phyloP scores from a whole-genome alignment of 2,113 vertebrate genomes.

The Chaetura pelagica region DNA sequence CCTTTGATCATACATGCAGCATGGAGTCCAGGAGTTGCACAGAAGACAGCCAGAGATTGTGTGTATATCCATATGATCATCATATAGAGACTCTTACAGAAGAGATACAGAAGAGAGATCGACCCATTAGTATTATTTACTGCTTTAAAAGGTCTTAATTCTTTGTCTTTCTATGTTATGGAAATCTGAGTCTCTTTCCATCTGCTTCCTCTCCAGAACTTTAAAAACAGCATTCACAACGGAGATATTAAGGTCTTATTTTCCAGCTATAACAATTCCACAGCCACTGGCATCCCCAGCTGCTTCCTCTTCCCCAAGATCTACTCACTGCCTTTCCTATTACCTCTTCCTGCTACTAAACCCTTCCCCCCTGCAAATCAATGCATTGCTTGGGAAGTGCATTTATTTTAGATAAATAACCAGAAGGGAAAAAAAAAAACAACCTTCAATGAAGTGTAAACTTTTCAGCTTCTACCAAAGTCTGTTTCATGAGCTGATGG shows the following conservation, averaged over 20 bases:
- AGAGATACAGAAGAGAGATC: not conserved
- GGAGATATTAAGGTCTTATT: not conserved
- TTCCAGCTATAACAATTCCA: constrained; percentile 10
- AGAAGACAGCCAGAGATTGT: not conserved
- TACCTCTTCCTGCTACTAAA: not conserved
- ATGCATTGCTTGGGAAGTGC: not conserved
- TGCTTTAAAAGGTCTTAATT: not conserved
- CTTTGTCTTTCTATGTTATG: not conserved
- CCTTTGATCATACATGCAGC: not conserved
- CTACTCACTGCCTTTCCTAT: constrained; percentile 21
- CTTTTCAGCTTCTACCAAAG: not conserved
- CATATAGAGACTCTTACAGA: not conserved
- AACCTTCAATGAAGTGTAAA: not conserved
- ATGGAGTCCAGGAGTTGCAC: not conserved
- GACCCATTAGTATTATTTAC: not conserved
- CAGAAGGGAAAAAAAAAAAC: not conserved
- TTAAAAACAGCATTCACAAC: constrained; percentile 27
- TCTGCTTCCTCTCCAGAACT: constrained; percentile 27
- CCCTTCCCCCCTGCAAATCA: not conserved
- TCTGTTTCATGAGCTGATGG: not conserved
- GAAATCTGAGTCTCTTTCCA: not conserved
- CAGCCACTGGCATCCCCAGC: not conserved
- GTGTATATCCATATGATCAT: not conserved
- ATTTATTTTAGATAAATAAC: not conserved
- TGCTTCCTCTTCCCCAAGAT: constrained; percentile 26